phyloP scores from a whole-genome alignment of 2,113 vertebrate species.

The Hypocryptadius cinnamomeus region DNA sequence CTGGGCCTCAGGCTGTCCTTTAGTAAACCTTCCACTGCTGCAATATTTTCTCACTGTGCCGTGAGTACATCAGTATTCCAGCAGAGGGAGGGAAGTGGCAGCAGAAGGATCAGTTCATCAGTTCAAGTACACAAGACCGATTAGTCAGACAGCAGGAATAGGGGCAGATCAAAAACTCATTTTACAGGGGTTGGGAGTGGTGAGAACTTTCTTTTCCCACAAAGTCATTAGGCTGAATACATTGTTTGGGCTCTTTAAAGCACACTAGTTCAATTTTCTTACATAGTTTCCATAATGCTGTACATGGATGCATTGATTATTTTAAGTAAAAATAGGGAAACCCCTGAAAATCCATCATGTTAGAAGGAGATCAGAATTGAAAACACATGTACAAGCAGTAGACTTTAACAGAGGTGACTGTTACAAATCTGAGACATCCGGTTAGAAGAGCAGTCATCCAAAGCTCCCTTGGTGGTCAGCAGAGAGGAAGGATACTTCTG shows the following conservation, averaged over 20 bases:
- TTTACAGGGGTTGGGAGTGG: neutral
- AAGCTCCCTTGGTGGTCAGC: neutral
- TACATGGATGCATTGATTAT: neutral
- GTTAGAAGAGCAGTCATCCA: neutral
- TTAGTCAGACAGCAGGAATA: conserved; percentile 32
- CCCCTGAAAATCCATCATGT: neutral
- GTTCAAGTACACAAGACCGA: neutral
- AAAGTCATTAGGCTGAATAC: neutral
- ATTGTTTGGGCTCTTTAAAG: neutral
- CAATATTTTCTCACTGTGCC: neutral
- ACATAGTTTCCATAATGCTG: neutral
- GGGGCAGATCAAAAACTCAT: conserved; percentile 6
- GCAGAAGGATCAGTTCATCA: conserved; percentile 38
- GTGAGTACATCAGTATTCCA: conserved; percentile 34
- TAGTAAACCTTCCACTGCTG: neutral
- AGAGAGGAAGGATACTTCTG: neutral
- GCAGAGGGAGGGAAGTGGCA: conserved; percentile 51
- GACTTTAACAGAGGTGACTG: neutral
- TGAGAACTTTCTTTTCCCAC: neutral
- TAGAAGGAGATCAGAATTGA: neutral
- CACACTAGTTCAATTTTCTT: neutral
- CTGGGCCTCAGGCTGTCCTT: neutral
- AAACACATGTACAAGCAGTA: neutral
- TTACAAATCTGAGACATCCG: neutral
- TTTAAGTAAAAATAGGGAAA: neutral